Evolutionary conservation across 1,140 invertebrate species (phyloP).

Genomic region (Drosophila nasuta): DNA sequence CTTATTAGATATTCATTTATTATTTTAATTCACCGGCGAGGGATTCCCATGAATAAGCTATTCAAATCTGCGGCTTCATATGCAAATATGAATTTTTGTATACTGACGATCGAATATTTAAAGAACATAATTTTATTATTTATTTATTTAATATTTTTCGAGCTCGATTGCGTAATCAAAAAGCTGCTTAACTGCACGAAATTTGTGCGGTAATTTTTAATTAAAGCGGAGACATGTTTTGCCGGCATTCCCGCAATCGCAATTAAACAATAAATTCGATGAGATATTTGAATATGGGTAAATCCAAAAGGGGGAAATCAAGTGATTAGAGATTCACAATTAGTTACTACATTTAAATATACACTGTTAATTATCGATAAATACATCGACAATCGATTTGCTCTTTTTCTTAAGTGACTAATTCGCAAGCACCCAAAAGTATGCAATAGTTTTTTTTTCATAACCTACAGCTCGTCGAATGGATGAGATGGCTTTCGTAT

Average conservation of each 20-base stretch:
- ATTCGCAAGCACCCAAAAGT: neutral
- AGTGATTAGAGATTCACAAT: too few relatives aligned
- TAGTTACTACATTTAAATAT: too few relatives aligned
- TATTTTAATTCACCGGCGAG: neutral
- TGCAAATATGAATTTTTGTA: constrained; percentile 18
- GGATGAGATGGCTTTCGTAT: neutral
- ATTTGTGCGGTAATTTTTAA: constrained; percentile 10
- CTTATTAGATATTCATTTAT: constrained; percentile 6
- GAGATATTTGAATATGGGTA: too few relatives aligned
- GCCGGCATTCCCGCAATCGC: neutral
- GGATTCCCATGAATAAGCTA: constrained; percentile 13
- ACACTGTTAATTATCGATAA: neutral
- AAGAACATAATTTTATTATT: constrained; percentile 17
- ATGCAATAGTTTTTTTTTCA: constrained; percentile 4
- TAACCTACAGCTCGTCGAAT: neutral
- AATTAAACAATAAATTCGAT: neutral
- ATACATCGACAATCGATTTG: neutral
- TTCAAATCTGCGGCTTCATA: constrained; percentile 10
- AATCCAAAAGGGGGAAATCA: too few relatives aligned
- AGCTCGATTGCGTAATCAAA: constrained; percentile 15
- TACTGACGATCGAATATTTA: constrained; percentile 9
- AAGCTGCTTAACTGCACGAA: neutral
- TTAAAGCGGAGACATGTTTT: constrained; percentile 8
- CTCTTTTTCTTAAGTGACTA: neutral
- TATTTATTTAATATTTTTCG: constrained; percentile 3